Evolutionary conservation across 2,113 vertebrate species (phyloP), one percentile per base, ranked within the genome.

Genomic region (Chaenocephalus aceratus): DNA sequence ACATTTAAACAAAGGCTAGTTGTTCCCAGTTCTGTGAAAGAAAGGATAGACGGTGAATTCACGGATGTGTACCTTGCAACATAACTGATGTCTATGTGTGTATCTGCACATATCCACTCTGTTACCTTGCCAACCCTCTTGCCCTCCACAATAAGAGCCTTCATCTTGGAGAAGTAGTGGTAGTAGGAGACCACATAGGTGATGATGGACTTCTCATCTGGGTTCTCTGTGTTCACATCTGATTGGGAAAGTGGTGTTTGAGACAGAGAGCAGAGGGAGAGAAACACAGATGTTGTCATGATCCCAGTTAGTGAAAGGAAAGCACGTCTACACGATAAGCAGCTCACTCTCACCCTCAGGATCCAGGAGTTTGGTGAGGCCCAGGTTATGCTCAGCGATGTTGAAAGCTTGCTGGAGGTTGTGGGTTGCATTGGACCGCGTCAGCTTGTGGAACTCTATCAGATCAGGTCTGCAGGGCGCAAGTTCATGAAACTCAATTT

Each of bases 121-220:
- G 0, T 85, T 91, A 98, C 98, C 97, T 99, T 99, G 72, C 98
- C 98, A 0, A 99, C 96, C 54, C 98, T 94, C 86, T 99, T 99
- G 63, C 98, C 97, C 79, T 99, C 98, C 81, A 99, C 98, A 0
- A 97, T 97, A 86, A 99, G 92, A 3, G 97, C 98, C 93, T 99
- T 99, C 98, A 99, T 99, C 94, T 99, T 99, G 86, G 97, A 99
- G 96, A 99, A 99, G 87, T 99, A 99, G 86, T 99, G 98, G 88
- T 99, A 99, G 91, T 97, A 99, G 48, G 98, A 96, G 10, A 98
- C 98, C 51, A 99, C 97, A 0, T 99, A 99, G 8, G 98, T 99
- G 85, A 99, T 97, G 92, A 99, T 97, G 76, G 97, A 99, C 91
- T 99, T 99, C 88, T 98, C 98, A 0, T 99, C 97, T 0, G 98